A percentile compares a stretch with the other conserved stretches of the same genome.
phyloP scores from a whole-genome alignment of 2,797 vertebrate species.

The Ceryle rudis region DNA sequence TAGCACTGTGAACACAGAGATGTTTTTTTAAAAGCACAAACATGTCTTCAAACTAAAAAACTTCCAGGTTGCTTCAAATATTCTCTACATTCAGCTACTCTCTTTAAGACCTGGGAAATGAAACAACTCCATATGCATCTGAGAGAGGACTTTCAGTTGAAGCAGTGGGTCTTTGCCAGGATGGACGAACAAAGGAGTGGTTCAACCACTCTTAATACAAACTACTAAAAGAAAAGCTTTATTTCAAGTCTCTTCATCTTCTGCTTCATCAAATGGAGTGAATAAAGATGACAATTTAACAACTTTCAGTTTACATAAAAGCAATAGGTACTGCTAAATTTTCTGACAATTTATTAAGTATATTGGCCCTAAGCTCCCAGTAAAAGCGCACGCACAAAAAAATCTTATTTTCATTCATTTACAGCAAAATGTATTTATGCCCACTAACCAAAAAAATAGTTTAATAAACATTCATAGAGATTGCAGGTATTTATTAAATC shows the following conservation, averaged over 20 bases:
- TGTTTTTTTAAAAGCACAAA: background rate
- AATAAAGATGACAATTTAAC: background rate
- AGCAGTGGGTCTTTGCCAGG: background rate
- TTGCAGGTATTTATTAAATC: background rate
- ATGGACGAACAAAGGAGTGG: background rate
- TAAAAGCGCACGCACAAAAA: background rate
- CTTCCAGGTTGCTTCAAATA: background rate
- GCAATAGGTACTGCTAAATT: background rate
- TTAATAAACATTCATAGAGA: background rate
- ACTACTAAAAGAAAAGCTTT: background rate
- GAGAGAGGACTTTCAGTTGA: background rate
- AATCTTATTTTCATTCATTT: background rate
- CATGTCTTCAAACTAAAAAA: background rate
- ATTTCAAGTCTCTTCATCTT: background rate
- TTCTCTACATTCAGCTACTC: background rate
- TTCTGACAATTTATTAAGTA: background rate
- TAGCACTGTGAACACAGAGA: background rate
- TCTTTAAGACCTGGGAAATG: background rate
- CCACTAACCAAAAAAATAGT: background rate
- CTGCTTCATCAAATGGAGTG: background rate
- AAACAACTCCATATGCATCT: background rate
- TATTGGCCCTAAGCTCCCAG: background rate
- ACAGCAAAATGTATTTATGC: background rate
- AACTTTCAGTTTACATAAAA: background rate
- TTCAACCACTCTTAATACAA: background rate